Percentiles rank a stretch among this genome's conserved stretches.
These are phyloP conservation scores for Xanthorhoe designata DNA, from an alignment of 2,888 invertebrate genomes.

Conservation along the genomic window DNA sequence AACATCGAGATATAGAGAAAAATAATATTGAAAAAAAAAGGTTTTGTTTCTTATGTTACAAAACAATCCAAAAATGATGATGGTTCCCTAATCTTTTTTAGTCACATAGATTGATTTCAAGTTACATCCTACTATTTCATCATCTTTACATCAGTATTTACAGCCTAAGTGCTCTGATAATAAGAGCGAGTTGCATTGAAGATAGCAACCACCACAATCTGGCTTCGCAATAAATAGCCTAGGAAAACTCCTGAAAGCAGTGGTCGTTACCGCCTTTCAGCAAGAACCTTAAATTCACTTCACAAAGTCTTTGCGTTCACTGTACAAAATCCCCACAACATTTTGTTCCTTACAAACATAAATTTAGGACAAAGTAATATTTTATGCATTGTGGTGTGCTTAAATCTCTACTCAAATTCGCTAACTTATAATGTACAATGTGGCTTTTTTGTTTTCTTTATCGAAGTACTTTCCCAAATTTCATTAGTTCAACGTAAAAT, in stretches of 20 bases:
- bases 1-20: conserved; percentile 3
- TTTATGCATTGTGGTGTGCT: conserved; percentile 13
- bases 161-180: conserved; percentile 17
- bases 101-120: conserved; percentile 11
- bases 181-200: conserved; percentile 16
- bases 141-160: conserved; percentile 27
- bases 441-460: neutral
- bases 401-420: conserved; percentile 1
- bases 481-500: neutral
- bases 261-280: conserved; percentile 29
- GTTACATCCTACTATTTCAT: conserved; percentile 24
- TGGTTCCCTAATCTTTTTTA: conserved; percentile 14
- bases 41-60: neutral
- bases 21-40: neutral
- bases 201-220: conserved; percentile 17
- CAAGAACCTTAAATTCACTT: conserved; percentile 40
- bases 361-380: conserved; percentile 22
- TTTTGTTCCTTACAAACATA: conserved; percentile 18
- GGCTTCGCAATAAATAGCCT: conserved; percentile 12
- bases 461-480: too few relatives aligned
- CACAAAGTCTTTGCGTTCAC: conserved; percentile 38
- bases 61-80: conserved; percentile 8
- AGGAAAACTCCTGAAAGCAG: conserved; percentile 10
- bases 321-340: conserved; percentile 22
- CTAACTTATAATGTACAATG: neutral